Conservation (phyloP, 2,797 vertebrate species). For the Silurus lanzhouensis region DNA sequence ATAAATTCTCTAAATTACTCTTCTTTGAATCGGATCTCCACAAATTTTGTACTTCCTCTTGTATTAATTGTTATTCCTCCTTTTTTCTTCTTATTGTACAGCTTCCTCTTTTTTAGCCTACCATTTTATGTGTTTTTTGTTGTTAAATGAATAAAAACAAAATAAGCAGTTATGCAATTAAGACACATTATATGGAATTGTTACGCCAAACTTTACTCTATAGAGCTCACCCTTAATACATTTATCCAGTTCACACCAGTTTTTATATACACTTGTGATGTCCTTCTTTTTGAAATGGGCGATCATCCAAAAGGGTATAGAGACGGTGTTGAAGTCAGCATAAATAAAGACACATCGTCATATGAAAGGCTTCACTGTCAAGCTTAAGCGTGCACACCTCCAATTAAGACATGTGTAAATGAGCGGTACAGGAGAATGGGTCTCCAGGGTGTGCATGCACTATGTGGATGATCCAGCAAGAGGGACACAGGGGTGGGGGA, state of each 20-base stretch:
- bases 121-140: constrained; percentile 15
- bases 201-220: neutral
- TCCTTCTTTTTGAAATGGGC: neutral
- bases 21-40: constrained; percentile 47
- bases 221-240: neutral
- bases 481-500: constrained; percentile 31
- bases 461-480: constrained; percentile 39
- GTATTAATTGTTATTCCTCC: constrained; percentile 44
- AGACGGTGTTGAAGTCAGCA: constrained; percentile 28
- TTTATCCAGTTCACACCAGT: neutral
- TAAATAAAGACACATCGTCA: constrained; percentile 31
- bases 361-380: constrained; percentile 22
- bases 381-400: constrained; percentile 15
- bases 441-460: constrained; percentile 33
- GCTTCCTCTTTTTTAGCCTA: constrained; percentile 38
- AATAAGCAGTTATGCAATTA: neutral
- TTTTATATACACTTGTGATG: neutral
- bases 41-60: constrained; percentile 51
- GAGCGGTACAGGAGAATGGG: constrained; percentile 20
- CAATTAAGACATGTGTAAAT: constrained; percentile 40
- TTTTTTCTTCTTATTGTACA: constrained; percentile 41
- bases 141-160: neutral
- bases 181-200: neutral
- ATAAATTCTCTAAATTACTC: constrained; percentile 42
- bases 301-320: constrained; percentile 14